A percentile compares a stretch with the other conserved stretches of the same genome.
phyloP scores from a whole-genome alignment of 2,888 invertebrate genomes.

The Notocelia uddmanniana region DNA sequence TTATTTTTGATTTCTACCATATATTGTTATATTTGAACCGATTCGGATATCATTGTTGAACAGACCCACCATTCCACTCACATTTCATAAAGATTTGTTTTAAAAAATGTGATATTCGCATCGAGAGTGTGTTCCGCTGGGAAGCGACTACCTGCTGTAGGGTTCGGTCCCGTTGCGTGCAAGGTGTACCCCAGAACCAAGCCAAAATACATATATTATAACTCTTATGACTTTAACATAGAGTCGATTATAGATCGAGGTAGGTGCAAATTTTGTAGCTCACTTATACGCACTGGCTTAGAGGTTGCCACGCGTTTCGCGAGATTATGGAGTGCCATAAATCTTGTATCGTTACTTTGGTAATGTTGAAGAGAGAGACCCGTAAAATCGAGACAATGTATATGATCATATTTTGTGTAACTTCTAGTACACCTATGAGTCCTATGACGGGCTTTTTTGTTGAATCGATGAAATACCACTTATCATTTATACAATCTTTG shows the following conservation, averaged over 20 bases:
- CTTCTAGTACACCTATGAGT: too few species aligned
- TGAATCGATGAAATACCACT: neutral
- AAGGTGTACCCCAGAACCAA: conserved; percentile 65
- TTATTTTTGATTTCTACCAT: neutral
- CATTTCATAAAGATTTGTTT: conserved; percentile 32
- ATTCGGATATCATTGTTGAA: conserved; percentile 32
- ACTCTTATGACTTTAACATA: neutral
- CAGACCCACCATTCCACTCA: conserved; percentile 13
- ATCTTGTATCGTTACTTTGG: conserved; percentile 36
- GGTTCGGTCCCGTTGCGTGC: conserved; percentile 81
- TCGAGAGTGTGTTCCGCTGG: conserved; percentile 73
- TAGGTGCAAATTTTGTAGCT: neutral
- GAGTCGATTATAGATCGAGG: neutral
- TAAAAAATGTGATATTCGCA: conserved; percentile 69
- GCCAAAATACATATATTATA: neutral
- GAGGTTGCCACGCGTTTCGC: conserved; percentile 44
- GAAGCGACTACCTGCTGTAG: conserved; percentile 81
- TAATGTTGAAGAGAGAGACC: conserved; percentile 19
- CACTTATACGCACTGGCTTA: conserved; percentile 54
- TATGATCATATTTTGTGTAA: neutral
- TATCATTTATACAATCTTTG: too few species aligned
- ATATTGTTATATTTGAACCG: conserved; percentile 23
- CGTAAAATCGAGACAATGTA: conserved; percentile 20
- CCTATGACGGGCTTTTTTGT: neutral
- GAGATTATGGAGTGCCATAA: conserved; percentile 32